These are phyloP conservation scores for Incurvaria masculella DNA, from an alignment of 2,888 invertebrate genomes.

Conservation along the genomic window DNA sequence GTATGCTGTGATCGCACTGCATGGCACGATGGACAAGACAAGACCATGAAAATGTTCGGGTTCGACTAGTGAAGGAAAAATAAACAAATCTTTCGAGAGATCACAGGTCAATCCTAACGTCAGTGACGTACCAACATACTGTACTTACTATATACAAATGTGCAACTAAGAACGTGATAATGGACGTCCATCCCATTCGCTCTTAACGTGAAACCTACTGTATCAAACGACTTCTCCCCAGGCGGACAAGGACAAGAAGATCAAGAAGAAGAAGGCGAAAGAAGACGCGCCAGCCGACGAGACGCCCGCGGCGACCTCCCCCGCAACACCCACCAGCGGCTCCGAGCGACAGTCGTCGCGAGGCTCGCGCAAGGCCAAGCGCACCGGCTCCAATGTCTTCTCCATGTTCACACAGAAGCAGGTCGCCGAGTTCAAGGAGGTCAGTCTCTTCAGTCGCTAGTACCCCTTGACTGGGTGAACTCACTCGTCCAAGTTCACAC, in stretches of 20 bases:
- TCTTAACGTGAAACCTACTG: neutral
- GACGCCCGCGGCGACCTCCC: slow-evolving; percentile 63
- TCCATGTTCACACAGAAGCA: slow-evolving; percentile 96
- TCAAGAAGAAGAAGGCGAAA: slow-evolving; percentile 79
- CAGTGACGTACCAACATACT: too few relatives aligned
- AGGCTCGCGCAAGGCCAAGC: slow-evolving; percentile 79
- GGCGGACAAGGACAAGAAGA: slow-evolving; percentile 95
- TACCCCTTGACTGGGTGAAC: slow-evolving; percentile 91
- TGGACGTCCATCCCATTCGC: too few relatives aligned
- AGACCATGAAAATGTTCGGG: too few relatives aligned
- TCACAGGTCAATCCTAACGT: too few relatives aligned
- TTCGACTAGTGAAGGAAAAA: too few relatives aligned
- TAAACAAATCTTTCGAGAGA: too few relatives aligned
- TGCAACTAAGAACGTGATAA: too few relatives aligned
- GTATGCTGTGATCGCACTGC: too few relatives aligned
- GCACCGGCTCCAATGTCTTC: slow-evolving; percentile 93
- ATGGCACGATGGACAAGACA: too few relatives aligned
- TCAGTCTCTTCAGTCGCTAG: slow-evolving; percentile 44
- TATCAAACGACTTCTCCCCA: slow-evolving; percentile 26
- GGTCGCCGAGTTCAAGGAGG: slow-evolving; percentile 95
- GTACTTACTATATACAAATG: too few relatives aligned
- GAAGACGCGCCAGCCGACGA: slow-evolving; percentile 67
- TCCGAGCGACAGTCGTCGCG: slow-evolving; percentile 73
- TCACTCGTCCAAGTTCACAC: slow-evolving; percentile 96
- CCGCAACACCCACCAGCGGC: slow-evolving; percentile 59